Base-by-base conservation (phyloP, 1,140 invertebrate species). In the Meloidogyne chitwoodi region DNA sequence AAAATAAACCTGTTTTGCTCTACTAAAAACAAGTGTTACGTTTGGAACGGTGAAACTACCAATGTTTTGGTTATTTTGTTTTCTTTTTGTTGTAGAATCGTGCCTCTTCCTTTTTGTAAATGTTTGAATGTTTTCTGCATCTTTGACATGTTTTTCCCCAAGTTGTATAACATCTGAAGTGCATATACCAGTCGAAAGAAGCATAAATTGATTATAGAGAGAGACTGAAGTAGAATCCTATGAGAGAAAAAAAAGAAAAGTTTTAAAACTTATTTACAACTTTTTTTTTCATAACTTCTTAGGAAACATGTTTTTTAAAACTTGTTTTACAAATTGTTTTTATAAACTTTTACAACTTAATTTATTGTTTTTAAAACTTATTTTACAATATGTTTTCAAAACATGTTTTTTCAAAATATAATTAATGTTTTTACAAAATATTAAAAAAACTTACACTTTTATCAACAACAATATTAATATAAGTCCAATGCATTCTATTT, bases 1-100 rank as follows among this genome's bases (percentile, higher is more conserved):
- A 8, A 24, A 31, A 61, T 22, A 22, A 14, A 64, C 71, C 24
- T 73, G 71, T 31, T 73, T 66, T 24, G 81, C 76, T n/a, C 82
- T 80, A 14, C 84, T 74, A 68, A 84, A 84, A 29, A 84, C 67
- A 27, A 84, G 74, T 3, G 83, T 84, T 22, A 85, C 82, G 70
- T 84, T 84, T 6, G 71, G n/a, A n/a, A n/a, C n/a, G n/a, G n/a
- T n/a, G n/a, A n/a, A n/a, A n/a, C 63, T 34, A 1, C 12, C 27
- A 34, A 29, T 64, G 71, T 64, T 41, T 19, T 19, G 69, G 34
- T n/a, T 64, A 56, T 64, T 41, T 64, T 61, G 71, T 63, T 70
- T 44, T 34, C 56, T 56, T 73, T 64, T 19, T 24, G 70, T 22
- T 22, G 71, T 22, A n/a, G 68, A 41, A 27, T 61, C 68, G 14